phyloP scores from a whole-genome alignment of 2,113 vertebrate genomes.

The Aptenodytes patagonicus region DNA sequence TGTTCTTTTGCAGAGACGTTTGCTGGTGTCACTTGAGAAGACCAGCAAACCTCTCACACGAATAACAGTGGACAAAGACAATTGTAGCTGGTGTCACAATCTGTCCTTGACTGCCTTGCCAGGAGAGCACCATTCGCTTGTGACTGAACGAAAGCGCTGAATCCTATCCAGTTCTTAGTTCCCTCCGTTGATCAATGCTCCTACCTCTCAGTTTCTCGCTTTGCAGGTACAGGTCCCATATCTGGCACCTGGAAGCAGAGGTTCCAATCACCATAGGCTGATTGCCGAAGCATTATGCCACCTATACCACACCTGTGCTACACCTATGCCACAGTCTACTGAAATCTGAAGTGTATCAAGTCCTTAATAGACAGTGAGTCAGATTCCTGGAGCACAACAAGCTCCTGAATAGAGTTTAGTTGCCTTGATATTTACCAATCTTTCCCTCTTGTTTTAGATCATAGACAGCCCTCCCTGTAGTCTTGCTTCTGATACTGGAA shows the following conservation, averaged over 20 bases:
- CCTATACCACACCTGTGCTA: not conserved
- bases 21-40: not conserved
- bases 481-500: not conserved
- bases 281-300: not conserved
- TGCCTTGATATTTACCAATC: not conserved
- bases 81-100: not conserved
- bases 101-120: not conserved
- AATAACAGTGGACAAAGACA: not conserved
- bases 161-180: not conserved
- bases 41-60: not conserved
- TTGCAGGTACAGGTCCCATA: not conserved
- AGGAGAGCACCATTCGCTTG: not conserved
- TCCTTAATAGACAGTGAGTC: not conserved
- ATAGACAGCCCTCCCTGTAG: not conserved
- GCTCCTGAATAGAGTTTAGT: not conserved
- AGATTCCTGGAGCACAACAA: not conserved
- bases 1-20: not conserved
- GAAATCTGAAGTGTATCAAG: not conserved
- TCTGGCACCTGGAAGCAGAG: not conserved
- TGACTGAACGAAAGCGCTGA: not conserved
- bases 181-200: not conserved
- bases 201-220: not conserved
- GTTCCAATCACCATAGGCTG: too few species aligned
- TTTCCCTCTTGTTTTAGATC: not conserved
- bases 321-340: not conserved